Evolutionary conservation across 2,797 vertebrate species (phyloP).

Genomic region (Danio tinwini): DNA sequence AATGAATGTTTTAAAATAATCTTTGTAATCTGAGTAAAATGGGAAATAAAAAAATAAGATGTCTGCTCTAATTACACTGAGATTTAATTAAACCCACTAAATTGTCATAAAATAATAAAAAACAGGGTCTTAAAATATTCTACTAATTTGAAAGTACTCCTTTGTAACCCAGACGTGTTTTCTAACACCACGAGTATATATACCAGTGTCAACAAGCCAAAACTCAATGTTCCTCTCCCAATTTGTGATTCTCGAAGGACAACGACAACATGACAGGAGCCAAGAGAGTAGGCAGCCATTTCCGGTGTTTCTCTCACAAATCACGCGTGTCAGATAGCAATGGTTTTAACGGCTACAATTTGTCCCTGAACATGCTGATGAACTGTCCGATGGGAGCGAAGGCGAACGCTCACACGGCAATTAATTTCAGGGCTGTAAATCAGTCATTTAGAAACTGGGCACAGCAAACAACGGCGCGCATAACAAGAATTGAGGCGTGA

Average conservation of each 20-base stretch:
- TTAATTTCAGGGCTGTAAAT: conserved; percentile 58
- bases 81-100: neutral
- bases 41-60: neutral
- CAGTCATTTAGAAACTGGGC: conserved; percentile 57
- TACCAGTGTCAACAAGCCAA: neutral
- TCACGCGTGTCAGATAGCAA: conserved; percentile 34
- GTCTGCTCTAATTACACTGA: neutral
- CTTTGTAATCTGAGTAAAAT: neutral
- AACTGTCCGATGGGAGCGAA: conserved; percentile 48
- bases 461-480: conserved; percentile 51
- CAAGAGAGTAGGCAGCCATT: conserved; percentile 15
- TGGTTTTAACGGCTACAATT: conserved; percentile 37
- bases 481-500: conserved; percentile 50
- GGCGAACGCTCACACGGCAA: conserved; percentile 42
- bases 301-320: conserved; percentile 32
- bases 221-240: conserved; percentile 13
- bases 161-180: neutral
- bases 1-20: no score
- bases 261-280: neutral
- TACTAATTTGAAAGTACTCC: no score
- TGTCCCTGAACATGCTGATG: conserved; percentile 43
- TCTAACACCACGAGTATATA: neutral
- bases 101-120: neutral
- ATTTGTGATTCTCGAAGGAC: conserved; percentile 18
- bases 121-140: neutral